Conservation (phyloP, 30 jellyfish, hydroid and myxozoan species). For the Aurelia sp. region DNA sequence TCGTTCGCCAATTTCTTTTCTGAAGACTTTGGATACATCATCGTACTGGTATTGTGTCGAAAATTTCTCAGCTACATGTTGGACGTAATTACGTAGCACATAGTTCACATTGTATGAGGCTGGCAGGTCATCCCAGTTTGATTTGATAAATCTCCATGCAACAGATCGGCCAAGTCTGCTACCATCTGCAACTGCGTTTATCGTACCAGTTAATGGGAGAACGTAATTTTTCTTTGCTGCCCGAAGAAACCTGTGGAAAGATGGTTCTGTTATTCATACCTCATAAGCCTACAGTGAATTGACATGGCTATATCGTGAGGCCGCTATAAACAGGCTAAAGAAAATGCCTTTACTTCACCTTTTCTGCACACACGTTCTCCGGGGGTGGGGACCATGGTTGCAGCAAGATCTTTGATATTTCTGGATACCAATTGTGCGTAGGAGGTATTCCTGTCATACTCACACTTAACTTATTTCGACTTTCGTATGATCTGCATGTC, state of each 20-base stretch:
- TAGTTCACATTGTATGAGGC: constrained; percentile 8
- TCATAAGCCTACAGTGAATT: no score
- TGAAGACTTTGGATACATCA: constrained; percentile 67
- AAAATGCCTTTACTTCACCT: no score
- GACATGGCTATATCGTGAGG: no score
- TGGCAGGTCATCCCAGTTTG: constrained; percentile 49
- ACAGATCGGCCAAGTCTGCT: constrained; percentile 75
- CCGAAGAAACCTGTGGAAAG: constrained; percentile 28
- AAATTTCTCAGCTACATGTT: constrained; percentile 66
- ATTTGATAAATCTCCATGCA: constrained; percentile 79
- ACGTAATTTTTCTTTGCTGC: constrained; percentile 1
- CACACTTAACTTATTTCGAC: no score
- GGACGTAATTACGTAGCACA: constrained; percentile 1
- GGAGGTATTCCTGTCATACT: no score
- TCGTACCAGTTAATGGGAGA: neutral
- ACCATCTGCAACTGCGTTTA: constrained; percentile 66
- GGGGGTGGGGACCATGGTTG: no score
- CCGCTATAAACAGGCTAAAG: no score
- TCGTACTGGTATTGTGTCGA: constrained; percentile 36
- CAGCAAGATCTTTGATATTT: no score
- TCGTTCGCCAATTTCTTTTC: constrained; percentile 9
- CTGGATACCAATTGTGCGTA: no score
- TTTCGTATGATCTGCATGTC: no score
- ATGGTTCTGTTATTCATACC: neutral
- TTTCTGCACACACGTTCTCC: no score